Conservation (phyloP, 53 echinoderm and acorn worm genomes). For the Paracentrotus lividus region DNA sequence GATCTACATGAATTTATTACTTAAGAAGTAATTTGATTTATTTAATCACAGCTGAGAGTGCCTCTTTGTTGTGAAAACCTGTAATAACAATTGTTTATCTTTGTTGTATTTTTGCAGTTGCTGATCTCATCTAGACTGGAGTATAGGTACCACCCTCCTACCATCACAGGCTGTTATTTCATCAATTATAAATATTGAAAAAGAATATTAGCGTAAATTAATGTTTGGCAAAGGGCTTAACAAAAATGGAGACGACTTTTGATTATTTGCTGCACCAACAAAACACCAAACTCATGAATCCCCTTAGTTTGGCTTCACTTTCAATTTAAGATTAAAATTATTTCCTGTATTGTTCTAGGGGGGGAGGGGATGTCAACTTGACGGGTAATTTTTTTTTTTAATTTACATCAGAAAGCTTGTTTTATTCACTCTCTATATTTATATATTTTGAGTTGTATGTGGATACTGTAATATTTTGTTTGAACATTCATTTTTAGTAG, state of each 20-base stretch:
- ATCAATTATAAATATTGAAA: not conserved
- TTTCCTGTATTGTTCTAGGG: no score
- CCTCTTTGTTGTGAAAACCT: not conserved
- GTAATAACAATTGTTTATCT: not conserved
- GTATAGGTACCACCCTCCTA: not conserved
- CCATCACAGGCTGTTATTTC: not conserved
- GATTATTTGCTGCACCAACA: not conserved
- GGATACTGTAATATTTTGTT: not conserved
- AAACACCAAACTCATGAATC: no score
- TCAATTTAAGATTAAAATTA: not conserved
- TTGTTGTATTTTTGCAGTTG: not conserved
- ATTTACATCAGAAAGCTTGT: not conserved
- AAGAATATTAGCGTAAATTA: not conserved
- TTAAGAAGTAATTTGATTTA: no score
- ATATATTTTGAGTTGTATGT: not conserved
- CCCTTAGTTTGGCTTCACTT: not conserved
- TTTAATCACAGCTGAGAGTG: not conserved
- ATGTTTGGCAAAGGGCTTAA: not conserved
- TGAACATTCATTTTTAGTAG: no score
- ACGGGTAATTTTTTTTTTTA: no score
- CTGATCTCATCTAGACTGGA: constrained; percentile 40
- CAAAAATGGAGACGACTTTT: not conserved
- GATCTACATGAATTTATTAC: no score
- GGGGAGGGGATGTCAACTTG: no score
- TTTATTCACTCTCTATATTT: not conserved